A percentile compares a stretch with the other conserved stretches of the same genome.
phyloP scores from a whole-genome alignment of 2,797 vertebrate species.

The Neostethus bicornis region DNA sequence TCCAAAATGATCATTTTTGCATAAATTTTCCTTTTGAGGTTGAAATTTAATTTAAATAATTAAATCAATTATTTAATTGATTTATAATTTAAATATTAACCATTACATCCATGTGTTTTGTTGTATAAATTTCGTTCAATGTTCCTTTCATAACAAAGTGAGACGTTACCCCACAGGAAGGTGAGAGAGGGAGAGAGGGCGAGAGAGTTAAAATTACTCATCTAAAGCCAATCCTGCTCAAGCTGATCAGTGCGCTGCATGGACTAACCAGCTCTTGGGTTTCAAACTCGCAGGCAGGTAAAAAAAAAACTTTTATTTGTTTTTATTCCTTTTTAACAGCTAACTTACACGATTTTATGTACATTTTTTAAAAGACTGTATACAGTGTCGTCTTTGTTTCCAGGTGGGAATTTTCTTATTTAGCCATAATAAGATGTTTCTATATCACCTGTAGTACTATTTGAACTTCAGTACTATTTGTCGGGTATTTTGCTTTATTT shows the following conservation, averaged over 20 bases:
- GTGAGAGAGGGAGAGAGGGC: constrained; percentile 25
- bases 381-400: not conserved
- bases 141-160: not conserved
- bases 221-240: constrained; percentile 76
- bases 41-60: no score
- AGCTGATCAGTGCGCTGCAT: constrained; percentile 74
- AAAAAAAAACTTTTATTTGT: constrained; percentile 39
- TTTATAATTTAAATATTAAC: no score
- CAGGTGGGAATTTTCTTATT: no score
- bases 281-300: constrained; percentile 61
- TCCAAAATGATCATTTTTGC: no score
- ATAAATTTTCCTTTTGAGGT: no score
- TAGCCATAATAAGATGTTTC: not conserved
- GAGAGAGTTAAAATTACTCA: constrained; percentile 71
- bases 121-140: no score
- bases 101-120: no score
- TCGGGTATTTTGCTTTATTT: not conserved
- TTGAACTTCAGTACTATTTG: no score
- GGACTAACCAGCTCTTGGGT: constrained; percentile 53
- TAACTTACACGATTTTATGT: not conserved
- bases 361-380: not conserved
- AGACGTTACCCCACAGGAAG: not conserved
- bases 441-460: not conserved
- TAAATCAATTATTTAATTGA: no score
- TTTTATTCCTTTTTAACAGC: not conserved